phyloP scores from a whole-genome alignment of 2,888 invertebrate species.

The Ommatoiulus sabulosus region DNA sequence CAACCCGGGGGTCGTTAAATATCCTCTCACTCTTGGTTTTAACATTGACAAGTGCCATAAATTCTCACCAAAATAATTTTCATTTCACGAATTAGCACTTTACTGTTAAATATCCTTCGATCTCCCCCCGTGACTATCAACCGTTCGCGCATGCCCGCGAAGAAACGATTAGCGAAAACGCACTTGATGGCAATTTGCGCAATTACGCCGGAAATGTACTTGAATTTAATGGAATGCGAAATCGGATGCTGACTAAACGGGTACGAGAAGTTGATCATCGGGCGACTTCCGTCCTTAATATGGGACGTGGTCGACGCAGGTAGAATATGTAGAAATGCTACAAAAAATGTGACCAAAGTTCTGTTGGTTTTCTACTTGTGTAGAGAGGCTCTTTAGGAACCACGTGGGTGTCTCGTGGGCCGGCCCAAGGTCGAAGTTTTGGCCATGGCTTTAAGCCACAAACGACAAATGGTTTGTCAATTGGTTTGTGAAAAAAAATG shows the following conservation, averaged over 20 bases:
- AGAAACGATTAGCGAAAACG: neutral
- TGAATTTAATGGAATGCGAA: conserved; percentile 14
- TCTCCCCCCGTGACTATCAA: neutral
- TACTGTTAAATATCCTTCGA: neutral
- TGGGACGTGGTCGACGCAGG: neutral
- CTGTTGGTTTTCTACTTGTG: too few relatives aligned
- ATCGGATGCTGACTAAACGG: neutral
- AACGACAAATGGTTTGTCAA: too few relatives aligned
- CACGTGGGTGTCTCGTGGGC: too few relatives aligned
- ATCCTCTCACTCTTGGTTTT: too few relatives aligned
- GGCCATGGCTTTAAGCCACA: too few relatives aligned
- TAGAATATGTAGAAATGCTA: neutral
- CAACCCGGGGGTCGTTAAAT: too few relatives aligned
- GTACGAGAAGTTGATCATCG: too few relatives aligned
- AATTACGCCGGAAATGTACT: neutral
- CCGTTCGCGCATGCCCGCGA: neutral
- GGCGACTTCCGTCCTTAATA: too few relatives aligned
- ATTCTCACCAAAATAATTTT: neutral
- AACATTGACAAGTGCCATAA: neutral
- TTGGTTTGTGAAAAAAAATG: too few relatives aligned
- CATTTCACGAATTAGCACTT: neutral
- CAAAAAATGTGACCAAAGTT: neutral
- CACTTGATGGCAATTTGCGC: neutral
- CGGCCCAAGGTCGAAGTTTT: too few relatives aligned
- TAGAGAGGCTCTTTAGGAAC: too few relatives aligned